A percentile compares a stretch with the other conserved stretches of the same genome.
Evolutionary conservation across 2,888 invertebrate species (phyloP).

Genomic region (Venusia cambrica): DNA sequence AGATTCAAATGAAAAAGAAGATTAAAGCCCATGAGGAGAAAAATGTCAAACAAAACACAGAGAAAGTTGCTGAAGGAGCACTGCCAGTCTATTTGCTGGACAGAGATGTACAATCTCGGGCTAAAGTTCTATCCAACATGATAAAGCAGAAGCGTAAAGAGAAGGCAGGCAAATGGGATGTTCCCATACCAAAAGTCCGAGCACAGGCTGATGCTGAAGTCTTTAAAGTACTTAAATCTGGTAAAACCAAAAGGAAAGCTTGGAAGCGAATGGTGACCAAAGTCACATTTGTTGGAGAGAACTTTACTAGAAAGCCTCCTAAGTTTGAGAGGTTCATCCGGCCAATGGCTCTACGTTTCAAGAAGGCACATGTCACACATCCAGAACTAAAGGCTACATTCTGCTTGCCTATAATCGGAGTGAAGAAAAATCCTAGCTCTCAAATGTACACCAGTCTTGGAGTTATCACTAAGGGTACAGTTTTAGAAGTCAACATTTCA

Average conservation of each 20-base stretch:
- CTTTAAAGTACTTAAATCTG: slow-evolving; percentile 94
- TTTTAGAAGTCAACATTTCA: slow-evolving; percentile 98
- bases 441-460: slow-evolving; percentile 98
- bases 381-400: slow-evolving; percentile 99
- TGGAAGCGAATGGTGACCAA: slow-evolving; percentile 99
- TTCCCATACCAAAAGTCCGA: slow-evolving; percentile 98
- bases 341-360: slow-evolving; percentile 97
- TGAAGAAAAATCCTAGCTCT: slow-evolving; percentile 99
- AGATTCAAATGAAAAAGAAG: slow-evolving; percentile 99
- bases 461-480: slow-evolving; percentile 99
- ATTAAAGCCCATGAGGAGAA: slow-evolving; percentile 98
- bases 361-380: slow-evolving; percentile 99
- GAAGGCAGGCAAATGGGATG: slow-evolving; percentile 99
- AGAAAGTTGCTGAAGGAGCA: slow-evolving; percentile 93
- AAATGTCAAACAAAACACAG: slow-evolving; percentile 91
- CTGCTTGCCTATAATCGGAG: slow-evolving; percentile 97
- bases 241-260: slow-evolving; percentile 95
- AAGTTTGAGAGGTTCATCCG: slow-evolving; percentile 99
- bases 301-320: slow-evolving; percentile 98
- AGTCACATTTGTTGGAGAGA: slow-evolving; percentile 98
- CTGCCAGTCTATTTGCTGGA: slow-evolving; percentile 98
- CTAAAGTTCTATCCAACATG: slow-evolving; percentile 98
- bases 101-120: slow-evolving; percentile 95
- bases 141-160: slow-evolving; percentile 99
- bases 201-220: slow-evolving; percentile 98